phyloP scores from a whole-genome alignment of 2,113 vertebrate species.

The Callopanchax toddi region DNA sequence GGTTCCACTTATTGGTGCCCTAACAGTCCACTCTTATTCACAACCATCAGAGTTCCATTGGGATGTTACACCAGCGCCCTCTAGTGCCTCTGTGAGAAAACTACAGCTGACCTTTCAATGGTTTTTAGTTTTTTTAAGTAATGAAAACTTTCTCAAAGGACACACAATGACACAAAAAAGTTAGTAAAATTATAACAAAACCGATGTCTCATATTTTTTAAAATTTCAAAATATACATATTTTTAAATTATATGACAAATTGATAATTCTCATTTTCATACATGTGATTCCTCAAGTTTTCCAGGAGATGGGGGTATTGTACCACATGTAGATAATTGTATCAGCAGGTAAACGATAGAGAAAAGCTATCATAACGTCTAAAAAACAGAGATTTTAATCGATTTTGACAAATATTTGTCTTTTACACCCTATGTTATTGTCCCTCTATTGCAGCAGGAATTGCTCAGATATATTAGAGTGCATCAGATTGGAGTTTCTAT shows the following conservation, averaged over 20 bases:
- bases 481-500: too few relatives aligned
- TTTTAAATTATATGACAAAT: neutral
- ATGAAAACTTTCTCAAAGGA: neutral
- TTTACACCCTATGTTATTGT: too few relatives aligned
- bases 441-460: too few relatives aligned
- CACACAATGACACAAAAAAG: neutral
- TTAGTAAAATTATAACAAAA: neutral
- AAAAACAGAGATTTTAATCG: too few relatives aligned
- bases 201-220: neutral
- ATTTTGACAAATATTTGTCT: too few relatives aligned
- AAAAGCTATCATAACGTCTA: too few relatives aligned
- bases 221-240: neutral
- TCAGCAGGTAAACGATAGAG: too few relatives aligned
- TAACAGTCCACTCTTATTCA: too few relatives aligned
- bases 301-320: slow-evolving; percentile 41
- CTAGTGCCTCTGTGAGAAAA: slow-evolving; percentile 22
- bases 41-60: too few relatives aligned
- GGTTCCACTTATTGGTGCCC: too few relatives aligned
- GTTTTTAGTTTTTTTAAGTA: neutral
- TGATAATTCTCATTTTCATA: neutral
- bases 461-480: too few relatives aligned
- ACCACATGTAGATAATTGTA: neutral
- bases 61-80: slow-evolving; percentile 15
- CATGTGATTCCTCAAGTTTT: slow-evolving; percentile 1
- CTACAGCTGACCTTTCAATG: neutral